Evolutionary conservation across 2,797 vertebrate species (phyloP).

Genomic region (Microctenopoma lineatum): DNA sequence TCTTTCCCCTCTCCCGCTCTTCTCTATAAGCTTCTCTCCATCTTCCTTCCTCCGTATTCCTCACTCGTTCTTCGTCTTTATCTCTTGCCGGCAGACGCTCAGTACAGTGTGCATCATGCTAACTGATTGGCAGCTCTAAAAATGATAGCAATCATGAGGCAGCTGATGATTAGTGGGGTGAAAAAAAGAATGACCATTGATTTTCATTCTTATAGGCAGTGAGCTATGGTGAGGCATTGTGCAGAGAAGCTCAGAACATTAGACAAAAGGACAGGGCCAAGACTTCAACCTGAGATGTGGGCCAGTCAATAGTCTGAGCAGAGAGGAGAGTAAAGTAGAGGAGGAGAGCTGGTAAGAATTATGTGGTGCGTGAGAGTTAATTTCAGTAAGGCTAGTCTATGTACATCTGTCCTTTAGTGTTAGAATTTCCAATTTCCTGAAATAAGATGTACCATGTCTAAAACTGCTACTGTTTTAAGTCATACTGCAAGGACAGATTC

Average conservation of each 20-base stretch:
- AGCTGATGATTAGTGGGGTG: conserved; percentile 64
- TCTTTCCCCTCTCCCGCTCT: background rate
- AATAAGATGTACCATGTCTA: too few relatives aligned
- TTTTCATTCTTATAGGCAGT: conserved; percentile 59
- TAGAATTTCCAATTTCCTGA: too few relatives aligned
- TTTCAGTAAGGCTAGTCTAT: conserved; percentile 20
- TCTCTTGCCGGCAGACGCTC: conserved; percentile 57
- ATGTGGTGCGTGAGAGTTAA: conserved; percentile 8
- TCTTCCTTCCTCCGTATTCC: conserved; percentile 18
- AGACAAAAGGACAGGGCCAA: conserved; percentile 66
- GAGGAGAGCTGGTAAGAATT: background rate
- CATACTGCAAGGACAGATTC: too few relatives aligned
- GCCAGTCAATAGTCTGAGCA: conserved; percentile 66
- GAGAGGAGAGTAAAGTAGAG: background rate
- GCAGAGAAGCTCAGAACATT: conserved; percentile 55
- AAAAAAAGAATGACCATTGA: conserved; percentile 70
- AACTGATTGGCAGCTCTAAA: conserved; percentile 68
- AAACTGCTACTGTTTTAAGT: too few relatives aligned
- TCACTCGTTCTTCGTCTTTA: conserved; percentile 50
- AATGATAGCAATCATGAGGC: conserved; percentile 71
- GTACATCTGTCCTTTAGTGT: conserved; percentile 16
- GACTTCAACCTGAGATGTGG: conserved; percentile 63
- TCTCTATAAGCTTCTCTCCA: conserved; percentile 26
- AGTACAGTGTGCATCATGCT: conserved; percentile 59
- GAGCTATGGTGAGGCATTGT: conserved; percentile 60